Evolutionary conservation across 2,113 vertebrate genomes (phyloP).

Genomic region (Phalacrocorax aristotelis): DNA sequence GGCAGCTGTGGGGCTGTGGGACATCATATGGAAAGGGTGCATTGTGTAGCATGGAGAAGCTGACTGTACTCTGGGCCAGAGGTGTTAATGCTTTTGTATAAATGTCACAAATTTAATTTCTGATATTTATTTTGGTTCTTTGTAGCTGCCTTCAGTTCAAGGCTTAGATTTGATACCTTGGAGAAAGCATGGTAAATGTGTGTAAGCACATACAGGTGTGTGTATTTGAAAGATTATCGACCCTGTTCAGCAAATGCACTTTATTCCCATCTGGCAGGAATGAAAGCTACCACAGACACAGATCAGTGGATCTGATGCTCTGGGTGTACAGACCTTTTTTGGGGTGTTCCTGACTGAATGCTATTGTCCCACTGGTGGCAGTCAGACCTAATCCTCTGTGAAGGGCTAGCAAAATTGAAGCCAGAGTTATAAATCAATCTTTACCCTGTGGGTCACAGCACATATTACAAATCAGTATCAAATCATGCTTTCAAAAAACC

Average conservation of each 20-base stretch:
- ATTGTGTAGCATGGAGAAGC: not conserved
- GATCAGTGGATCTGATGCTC: not conserved
- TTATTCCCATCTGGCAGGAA: not conserved
- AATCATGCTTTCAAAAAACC: not conserved
- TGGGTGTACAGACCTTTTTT: not conserved
- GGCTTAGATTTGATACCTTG: not conserved
- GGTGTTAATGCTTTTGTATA: not conserved
- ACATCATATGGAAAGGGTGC: not conserved
- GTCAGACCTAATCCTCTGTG: not conserved
- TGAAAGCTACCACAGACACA: not conserved
- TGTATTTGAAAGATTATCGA: not conserved
- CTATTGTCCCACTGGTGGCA: not conserved
- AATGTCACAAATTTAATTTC: not conserved
- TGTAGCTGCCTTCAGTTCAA: not conserved
- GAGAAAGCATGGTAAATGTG: not conserved
- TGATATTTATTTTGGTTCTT: not conserved
- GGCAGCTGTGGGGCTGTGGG: not conserved
- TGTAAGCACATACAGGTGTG: rapidly evolving
- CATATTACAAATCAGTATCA: not conserved
- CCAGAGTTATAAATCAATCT: not conserved
- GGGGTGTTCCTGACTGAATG: not conserved
- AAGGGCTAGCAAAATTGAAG: not conserved
- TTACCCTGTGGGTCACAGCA: not conserved
- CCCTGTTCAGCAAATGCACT: not conserved
- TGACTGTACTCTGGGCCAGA: not conserved